These are phyloP conservation scores for Nemopilema nomurai DNA, from an alignment of 30 jellyfish, hydroid and myxozoan genomes.

Conservation along the genomic window DNA sequence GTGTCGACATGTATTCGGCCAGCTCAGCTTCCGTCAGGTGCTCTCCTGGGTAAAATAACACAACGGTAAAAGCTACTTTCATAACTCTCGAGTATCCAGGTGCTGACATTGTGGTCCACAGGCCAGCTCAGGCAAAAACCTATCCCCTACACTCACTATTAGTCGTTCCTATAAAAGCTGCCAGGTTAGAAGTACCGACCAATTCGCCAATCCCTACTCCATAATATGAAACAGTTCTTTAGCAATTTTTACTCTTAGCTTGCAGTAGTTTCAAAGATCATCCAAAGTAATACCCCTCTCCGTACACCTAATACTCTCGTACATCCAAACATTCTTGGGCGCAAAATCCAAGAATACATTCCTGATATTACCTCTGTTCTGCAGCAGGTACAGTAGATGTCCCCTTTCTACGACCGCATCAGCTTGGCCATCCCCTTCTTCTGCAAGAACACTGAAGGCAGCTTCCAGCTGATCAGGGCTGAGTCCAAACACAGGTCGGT, in stretches of 20 bases:
- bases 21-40: constrained; percentile 81
- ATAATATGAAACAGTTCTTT: no score
- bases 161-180: no score
- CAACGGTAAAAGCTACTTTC: no score
- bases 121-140: no score
- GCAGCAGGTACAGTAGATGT: constrained; percentile 70
- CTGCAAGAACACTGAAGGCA: constrained; percentile 80
- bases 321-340: not conserved
- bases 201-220: no score
- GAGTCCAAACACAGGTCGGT: constrained; percentile 98
- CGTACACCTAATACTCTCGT: not conserved
- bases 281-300: no score
- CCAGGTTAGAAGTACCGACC: no score
- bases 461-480: constrained; percentile 62
- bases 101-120: no score
- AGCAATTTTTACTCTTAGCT: no score
- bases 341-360: no score
- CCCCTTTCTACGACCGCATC: constrained; percentile 51
- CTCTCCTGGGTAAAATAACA: constrained; percentile 48
- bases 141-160: no score
- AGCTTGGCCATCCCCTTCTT: constrained; percentile 36
- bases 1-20: constrained; percentile 65
- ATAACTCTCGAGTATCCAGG: no score
- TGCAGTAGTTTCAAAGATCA: not conserved
- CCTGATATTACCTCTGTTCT: constrained; percentile 86